Base-by-base conservation (phyloP, 1,140 invertebrate species). In the Pemphigus obesinymphae region DNA sequence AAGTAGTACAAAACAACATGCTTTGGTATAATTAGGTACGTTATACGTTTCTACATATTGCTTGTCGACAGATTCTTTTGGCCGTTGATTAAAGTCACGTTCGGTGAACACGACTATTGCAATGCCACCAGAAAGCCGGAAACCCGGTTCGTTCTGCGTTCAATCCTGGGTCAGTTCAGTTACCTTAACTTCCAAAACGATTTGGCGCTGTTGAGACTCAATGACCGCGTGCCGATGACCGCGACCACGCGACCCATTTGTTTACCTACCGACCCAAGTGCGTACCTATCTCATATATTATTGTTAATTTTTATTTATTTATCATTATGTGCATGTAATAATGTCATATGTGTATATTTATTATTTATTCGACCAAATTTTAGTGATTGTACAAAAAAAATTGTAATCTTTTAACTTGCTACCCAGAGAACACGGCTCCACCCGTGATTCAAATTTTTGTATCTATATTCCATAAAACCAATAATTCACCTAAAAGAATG, bases 21-120 rank as follows among this genome's bases (percentile, higher is more conserved):
- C 48, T 15, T 8, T n/a, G n/a, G 5, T n/a, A n/a, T 50, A 50
- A 50, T 50, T 50, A 50, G 20, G n/a, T 23, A 55, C 7, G 15
- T 17, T 20, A 53, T n/a, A n/a, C n/a, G n/a, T 7, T 55, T 10
- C 8, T 55, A 55, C n/a, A 8, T 55, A 61, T 61, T n/a, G 10
- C 10, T n/a, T n/a, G 15, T n/a, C 90, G 90, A 85, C 88, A 93
- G 93, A 70, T 94, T 94, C 85, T 93, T 95, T 92, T 95, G 93
- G 93, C 94, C 94, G 86, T 93, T 95, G 93, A 94, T 95, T 85
- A 93, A 93, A 86, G 93, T 94, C 34, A 94, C 93, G 15, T 93
- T 95, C 84, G 93, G 93, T 0, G 93, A 95, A 85, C 93, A 94
- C 85, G 92, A 95, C 86, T 90, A 93, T n/a, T 95, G 94, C 86